Percentiles rank a stretch among this genome's conserved stretches.
Evolutionary conservation across 2,113 vertebrate species (phyloP).

Genomic region (Dolichallabes microphthalmus): DNA sequence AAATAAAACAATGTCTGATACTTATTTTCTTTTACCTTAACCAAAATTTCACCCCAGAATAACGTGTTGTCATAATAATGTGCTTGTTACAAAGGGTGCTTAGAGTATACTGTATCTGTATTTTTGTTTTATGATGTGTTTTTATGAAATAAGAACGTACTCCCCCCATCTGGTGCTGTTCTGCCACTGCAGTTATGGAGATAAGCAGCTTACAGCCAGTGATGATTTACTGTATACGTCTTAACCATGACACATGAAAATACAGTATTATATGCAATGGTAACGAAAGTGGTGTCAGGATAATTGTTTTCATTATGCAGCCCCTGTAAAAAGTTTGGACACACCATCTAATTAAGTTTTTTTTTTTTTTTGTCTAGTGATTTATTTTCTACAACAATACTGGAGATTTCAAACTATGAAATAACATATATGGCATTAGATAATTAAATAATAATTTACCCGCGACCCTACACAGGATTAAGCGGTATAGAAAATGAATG

Average conservation of each 20-base stretch:
- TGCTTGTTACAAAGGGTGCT: too few species aligned
- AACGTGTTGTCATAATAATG: not conserved
- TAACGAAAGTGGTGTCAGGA: not conserved
- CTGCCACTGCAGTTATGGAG: slow-evolving; percentile 15
- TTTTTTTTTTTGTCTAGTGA: too few species aligned
- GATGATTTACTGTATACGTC: not conserved
- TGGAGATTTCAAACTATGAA: too few species aligned
- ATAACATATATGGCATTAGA: too few species aligned
- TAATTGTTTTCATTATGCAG: not conserved
- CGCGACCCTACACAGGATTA: too few species aligned
- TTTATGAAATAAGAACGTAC: slow-evolving; percentile 7
- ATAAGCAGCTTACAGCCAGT: not conserved
- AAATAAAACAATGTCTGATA: not conserved
- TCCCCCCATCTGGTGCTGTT: slow-evolving; percentile 26
- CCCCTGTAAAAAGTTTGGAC: too few species aligned
- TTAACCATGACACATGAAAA: not conserved
- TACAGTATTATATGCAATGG: too few species aligned
- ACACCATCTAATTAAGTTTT: too few species aligned
- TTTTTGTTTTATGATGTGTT: not conserved
- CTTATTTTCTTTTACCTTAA: not conserved
- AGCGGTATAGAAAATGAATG: too few species aligned
- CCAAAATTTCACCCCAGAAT: not conserved
- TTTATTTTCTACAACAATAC: too few species aligned
- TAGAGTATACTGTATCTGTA: too few species aligned
- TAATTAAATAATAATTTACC: too few species aligned